Evolutionary conservation across 2,113 vertebrate genomes (phyloP), one percentile per base, ranked within the genome.

Genomic region (Girardinichthys multiradiatus): DNA sequence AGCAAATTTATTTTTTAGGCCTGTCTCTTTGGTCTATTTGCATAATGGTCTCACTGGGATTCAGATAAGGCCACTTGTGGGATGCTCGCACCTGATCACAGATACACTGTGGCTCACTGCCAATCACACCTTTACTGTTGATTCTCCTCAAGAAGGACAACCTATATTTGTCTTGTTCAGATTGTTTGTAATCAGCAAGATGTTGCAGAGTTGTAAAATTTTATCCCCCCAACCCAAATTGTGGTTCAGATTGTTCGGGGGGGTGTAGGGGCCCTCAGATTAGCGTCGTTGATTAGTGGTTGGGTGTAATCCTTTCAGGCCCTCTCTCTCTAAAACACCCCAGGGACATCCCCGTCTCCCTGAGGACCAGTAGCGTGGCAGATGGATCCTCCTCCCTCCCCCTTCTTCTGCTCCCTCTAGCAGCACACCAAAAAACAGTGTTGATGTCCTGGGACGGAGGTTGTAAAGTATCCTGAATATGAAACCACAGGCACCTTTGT

Each of bases 291-390:
- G 93, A 95, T 95, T 94, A 95, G 93, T 92, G 91, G 91, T 93
- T 91, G 93, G 92, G 91, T 92, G 93, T 93, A 92, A 94, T 94
- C 94, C 94, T 93, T 95, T 95, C 93, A 94, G 93, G 76, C 86
- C 87, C 77, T 85, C 91, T 89, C 88, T 87, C 86, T 89, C 81
- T 91, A 90, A 90, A 92, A 90, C 88, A 92, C 93, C 93, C 93
- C 86, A 85, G 94, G 93, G 94, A 94, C 90, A 93, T 92, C 84
- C 87, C 90, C 79, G 78, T 90, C 84, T 93, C 93, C 93, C 94
- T 68, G 72, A 91, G 93, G 94, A 93, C 90, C 84, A 64, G 81
- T 87, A 89, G 89, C 89, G 54, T 93, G 93, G 93, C 94, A 95
- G 94, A 94, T 95, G 94, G 94, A 93, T 79, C 87, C 90, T 82